Percentiles rank a stretch among this genome's conserved stretches.
Evolutionary conservation across 1,140 invertebrate genomes (phyloP).

Genomic region (Ylistrum balloti): DNA sequence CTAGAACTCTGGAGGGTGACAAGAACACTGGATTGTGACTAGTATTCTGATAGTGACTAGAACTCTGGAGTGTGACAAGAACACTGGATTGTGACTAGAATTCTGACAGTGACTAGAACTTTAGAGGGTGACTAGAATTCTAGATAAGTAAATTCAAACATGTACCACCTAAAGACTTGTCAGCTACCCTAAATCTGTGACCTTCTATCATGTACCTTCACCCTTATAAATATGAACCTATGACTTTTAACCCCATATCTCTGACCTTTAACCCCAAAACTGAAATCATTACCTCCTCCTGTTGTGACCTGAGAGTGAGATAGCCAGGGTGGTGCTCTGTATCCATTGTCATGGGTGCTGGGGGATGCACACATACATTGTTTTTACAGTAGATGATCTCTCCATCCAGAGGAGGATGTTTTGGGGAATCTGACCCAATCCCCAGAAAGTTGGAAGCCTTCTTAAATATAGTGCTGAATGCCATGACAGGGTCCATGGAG

Average conservation of each 20-base stretch:
- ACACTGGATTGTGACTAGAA: too few relatives aligned
- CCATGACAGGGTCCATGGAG: slow-evolving; percentile 71
- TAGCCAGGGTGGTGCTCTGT: slow-evolving; percentile 96
- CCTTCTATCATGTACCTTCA: not conserved
- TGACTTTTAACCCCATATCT: not conserved
- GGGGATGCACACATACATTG: slow-evolving; percentile 98
- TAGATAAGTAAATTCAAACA: too few relatives aligned
- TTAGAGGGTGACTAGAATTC: too few relatives aligned
- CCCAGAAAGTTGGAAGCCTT: slow-evolving; percentile 80
- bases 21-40: too few relatives aligned
- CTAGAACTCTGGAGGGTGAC: too few relatives aligned
- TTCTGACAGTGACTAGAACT: too few relatives aligned
- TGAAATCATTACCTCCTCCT: slow-evolving; percentile 81
- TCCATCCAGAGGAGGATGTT: slow-evolving; percentile 81
- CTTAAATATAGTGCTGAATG: slow-evolving; percentile 80
- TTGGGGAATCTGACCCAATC: slow-evolving; percentile 69
- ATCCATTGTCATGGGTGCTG: slow-evolving; percentile 89
- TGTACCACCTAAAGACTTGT: too few relatives aligned
- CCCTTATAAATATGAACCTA: not conserved
- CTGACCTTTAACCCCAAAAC: not conserved
- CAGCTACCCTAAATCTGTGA: too few relatives aligned
- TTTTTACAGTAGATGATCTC: slow-evolving; percentile 86
- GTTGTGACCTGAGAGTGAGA: slow-evolving; percentile 91
- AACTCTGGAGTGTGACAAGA: too few relatives aligned
- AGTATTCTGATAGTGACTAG: too few relatives aligned